phyloP scores from a whole-genome alignment of 2,797 vertebrate genomes.

The Gobio occitaniae region DNA sequence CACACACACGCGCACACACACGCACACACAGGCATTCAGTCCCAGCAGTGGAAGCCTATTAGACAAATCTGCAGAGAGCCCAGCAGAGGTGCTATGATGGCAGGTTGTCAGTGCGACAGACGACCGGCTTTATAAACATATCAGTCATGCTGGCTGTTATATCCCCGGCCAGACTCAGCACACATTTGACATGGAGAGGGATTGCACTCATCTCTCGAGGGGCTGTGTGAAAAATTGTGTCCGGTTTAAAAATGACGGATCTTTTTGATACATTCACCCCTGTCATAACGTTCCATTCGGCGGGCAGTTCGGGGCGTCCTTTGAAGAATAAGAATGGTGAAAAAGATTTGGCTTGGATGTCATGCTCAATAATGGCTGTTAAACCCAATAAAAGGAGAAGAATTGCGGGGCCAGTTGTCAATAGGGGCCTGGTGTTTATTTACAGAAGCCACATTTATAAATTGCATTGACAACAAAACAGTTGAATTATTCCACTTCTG shows the following conservation, averaged over 20 bases:
- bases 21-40: constrained; percentile 48
- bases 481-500: neutral
- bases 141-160: constrained; percentile 82
- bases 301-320: constrained; percentile 19
- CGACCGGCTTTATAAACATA: constrained; percentile 79
- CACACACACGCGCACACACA: neutral
- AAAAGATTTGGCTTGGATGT: constrained; percentile 46
- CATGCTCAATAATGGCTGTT: constrained; percentile 30
- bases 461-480: neutral
- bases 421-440: neutral
- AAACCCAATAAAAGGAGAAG: neutral
- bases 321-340: constrained; percentile 55
- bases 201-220: constrained; percentile 63
- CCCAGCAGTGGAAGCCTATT: constrained; percentile 78
- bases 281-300: constrained; percentile 66
- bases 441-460: neutral
- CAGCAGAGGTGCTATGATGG: constrained; percentile 72
- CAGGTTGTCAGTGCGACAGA: constrained; percentile 75
- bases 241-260: constrained; percentile 72
- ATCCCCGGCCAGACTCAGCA: constrained; percentile 71
- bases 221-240: constrained; percentile 71
- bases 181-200: constrained; percentile 60
- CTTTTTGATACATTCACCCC: constrained; percentile 77
- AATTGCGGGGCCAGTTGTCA: constrained; percentile 4
- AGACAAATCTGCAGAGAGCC: constrained; percentile 79